Evolutionary conservation across 2,113 vertebrate species (phyloP), one percentile per base, ranked within the genome.

Genomic region (Holacanthus passer): DNA sequence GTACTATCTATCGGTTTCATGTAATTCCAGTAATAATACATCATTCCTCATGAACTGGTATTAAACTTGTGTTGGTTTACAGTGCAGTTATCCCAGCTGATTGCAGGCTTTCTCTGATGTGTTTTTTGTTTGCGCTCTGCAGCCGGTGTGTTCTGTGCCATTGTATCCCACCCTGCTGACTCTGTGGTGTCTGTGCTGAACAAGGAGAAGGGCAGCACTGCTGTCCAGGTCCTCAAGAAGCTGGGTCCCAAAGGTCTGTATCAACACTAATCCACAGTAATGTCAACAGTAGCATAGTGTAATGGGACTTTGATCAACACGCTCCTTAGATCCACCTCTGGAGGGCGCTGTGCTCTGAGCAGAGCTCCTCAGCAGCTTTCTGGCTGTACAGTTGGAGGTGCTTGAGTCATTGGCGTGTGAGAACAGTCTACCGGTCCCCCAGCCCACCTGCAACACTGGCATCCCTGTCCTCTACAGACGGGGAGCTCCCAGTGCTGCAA

Each of bases 401-500:
- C 96, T 97, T 99, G 97, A 98, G 97, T 98, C 97, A 98, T 99
- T 98, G 97, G 96, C 95, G 96, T 98, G 97, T 97, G 83, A 98
- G 94, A 99, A 37, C 81, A 97, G 91, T 95, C 96, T 58, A 97
- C 96, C 97, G 97, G 96, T 95, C 95, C 91, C 16, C 84, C 95
- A 92, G 96, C 94, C 94, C 85, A 84, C 48, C 39, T 27, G 90
- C 88, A 83, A 16, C 79, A 89, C 85, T 77, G 91, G 75, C 90
- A 81, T 24, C 87, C 74, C 81, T 55, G 79, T 83, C 62, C 8
- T 63, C 67, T 41, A 66, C 47, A 47, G 83, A 29, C 82, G 3
- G 79, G 74, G 79, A 60, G 27, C 31, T 65, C 53, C 88, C 85
- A 74, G 83, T 91, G 90, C 79, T 75, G 90, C 60, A 0, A 82